These are phyloP conservation scores for Sebastes vulpes DNA, from an alignment of 2,797 vertebrate species.

Conservation along the genomic window DNA sequence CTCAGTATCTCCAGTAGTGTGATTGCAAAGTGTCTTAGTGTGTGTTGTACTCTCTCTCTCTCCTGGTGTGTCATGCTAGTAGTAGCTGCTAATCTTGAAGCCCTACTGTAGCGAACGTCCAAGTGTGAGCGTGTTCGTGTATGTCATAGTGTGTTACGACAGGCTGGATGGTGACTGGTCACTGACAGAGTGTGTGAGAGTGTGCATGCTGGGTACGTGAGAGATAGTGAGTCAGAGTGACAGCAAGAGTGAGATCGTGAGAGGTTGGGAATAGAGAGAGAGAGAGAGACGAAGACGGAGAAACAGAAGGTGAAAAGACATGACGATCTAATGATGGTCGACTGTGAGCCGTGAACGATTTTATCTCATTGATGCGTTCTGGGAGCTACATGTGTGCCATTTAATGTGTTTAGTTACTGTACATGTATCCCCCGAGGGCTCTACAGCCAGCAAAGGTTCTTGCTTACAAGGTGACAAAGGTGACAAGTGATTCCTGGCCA, in stretches of 20 bases:
- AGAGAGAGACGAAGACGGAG: slow-evolving; percentile 6
- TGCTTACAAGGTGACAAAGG: slow-evolving; percentile 70
- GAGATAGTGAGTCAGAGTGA: slow-evolving; percentile 56
- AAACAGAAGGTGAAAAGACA: slow-evolving; percentile 42
- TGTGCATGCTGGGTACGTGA: slow-evolving; percentile 30
- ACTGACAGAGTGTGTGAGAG: slow-evolving; percentile 11
- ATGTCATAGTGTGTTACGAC: slow-evolving; percentile 20
- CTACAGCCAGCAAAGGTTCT: slow-evolving; percentile 18
- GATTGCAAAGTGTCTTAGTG: slow-evolving; percentile 19
- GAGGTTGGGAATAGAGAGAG: slow-evolving; percentile 11
- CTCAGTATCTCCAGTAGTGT: slow-evolving; percentile 12
- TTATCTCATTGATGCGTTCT: slow-evolving; percentile 1
- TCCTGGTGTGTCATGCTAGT: slow-evolving; percentile 42
- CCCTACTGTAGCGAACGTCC: slow-evolving; percentile 24
- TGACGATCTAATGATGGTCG: slow-evolving; percentile 6
- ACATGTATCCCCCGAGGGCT: not conserved
- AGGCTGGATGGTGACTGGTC: slow-evolving; percentile 39
- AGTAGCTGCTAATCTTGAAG: slow-evolving; percentile 58
- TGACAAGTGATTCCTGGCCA: slow-evolving; percentile 70
- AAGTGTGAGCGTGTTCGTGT: slow-evolving; percentile 19
- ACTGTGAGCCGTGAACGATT: not conserved
- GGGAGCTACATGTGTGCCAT: not conserved
- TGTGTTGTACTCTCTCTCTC: slow-evolving; percentile 10
- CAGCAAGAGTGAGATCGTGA: slow-evolving; percentile 38
- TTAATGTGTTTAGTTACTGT: slow-evolving; percentile 1